Evolutionary conservation across 37 sponge, comb jelly and placozoan species (phyloP), one percentile per base, ranked within the genome.

Genomic region (Axinella damicornis): DNA sequence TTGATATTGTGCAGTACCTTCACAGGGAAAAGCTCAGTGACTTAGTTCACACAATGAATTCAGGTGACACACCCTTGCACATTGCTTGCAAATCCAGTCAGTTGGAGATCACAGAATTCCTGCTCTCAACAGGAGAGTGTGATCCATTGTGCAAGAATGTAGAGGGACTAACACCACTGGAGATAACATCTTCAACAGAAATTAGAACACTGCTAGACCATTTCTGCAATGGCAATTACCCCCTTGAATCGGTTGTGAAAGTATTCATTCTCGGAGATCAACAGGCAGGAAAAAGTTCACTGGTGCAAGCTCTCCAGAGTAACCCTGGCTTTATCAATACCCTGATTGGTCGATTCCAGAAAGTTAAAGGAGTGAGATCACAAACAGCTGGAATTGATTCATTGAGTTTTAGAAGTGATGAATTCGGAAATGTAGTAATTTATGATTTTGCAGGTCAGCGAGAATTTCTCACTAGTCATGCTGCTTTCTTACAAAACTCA

Each of bases 391-490:
- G 82, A 16, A 82, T 82, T 70, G 67, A 56, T 38, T 57, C 82
- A 11, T 11, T 53, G 62, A 40, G 62, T n/a, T 46, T 70, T 22
- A n/a, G 53, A 25, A 70, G 82, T 38, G 33, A 13, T 27, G 59
- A 82, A 5, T 71, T 70, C 32, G 82, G 82, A 16, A 22, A 68
- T 21, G 71, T 82, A 2, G 19, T 82, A 28, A n/a, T 82, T 19
- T 82, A 55, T 67, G 82, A 82, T 31, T 82, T 82, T 70, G 82
- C 82, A n/a, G 82, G 82, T 2, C 82, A 82, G 28, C 17, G 46
- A 31, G 82, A 82, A 25, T 82, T 70, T 60, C 54, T 70, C 61
- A 55, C 66, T n/a, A 69, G 72, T 38, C 82, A 82, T 32, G 33
- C 71, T 22, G 72, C 64, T 11, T 41, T 82, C 38, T 53, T 82